Base-by-base conservation (phyloP, 1,140 invertebrate genomes). In the Ectropis grisescens region DNA sequence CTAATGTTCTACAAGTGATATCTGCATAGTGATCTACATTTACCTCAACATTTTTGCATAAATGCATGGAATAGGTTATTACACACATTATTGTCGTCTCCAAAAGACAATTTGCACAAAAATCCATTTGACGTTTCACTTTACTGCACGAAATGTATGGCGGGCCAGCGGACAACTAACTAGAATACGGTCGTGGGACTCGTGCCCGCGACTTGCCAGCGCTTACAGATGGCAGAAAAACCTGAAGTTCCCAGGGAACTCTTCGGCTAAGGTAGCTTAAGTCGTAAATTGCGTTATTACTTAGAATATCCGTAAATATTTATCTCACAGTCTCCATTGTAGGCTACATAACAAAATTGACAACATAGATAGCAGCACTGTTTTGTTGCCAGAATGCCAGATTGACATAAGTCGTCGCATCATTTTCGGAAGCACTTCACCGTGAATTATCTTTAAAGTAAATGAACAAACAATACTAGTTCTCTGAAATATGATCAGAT, bases 361-460 rank as follows among this genome's bases (percentile, higher is more conserved):
- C 76, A 81, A 76, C 76, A 80, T 70, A 81, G 76, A 76, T 75
- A 78, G 76, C 72, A 81, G 76, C 76, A 78, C 76, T 72, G 76
- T 80, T 76, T 79, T 80, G 75, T 78, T 74, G 67, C 72, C 70
- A 75, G 70, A 76, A 75, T 74, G 67, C 72, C 70, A 75, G 70
- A 76, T 65, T 81, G 71, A 78, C 72, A 57, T 78, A 65, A 74
- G 58, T 61, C 56, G 58, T 75, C 70, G 69, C 69, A 75, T 76
- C 71, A 61, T 68, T 71, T 65, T 53, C 49, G 48, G 8, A 19
- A 3, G 16, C 3, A 19, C 16, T 19, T 19, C n/a, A 19, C 8
- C 16, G 16, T 19, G 16, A 19, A 61, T 36, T 45, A 72, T 48
- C n/a, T n/a, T n/a, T n/a, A n/a, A n/a, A n/a, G n/a, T n/a, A n/a